These are phyloP conservation scores for Chromobotia macracanthus DNA, from an alignment of 2,797 vertebrate genomes.

Conservation along the genomic window DNA sequence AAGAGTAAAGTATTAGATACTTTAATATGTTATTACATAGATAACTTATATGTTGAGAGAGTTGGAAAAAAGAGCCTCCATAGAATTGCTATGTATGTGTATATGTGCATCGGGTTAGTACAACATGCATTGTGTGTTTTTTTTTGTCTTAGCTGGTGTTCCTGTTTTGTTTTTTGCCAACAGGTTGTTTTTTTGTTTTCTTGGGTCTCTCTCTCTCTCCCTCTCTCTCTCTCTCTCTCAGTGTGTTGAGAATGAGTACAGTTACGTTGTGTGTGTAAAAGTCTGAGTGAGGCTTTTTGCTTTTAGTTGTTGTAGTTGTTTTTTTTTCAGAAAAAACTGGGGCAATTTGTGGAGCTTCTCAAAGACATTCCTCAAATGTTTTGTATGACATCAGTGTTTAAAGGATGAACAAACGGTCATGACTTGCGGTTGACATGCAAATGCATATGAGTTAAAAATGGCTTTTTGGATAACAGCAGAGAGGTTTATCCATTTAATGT, in stretches of 20 bases:
- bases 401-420: not conserved
- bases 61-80: too few relatives aligned
- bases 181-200: not conserved
- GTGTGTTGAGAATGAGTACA: not conserved
- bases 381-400: not conserved
- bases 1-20: too few relatives aligned
- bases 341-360: not conserved
- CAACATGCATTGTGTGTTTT: not conserved
- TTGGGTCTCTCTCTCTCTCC: too few relatives aligned
- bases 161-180: not conserved
- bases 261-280: not conserved
- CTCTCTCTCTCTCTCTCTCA: not conserved
- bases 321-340: not conserved
- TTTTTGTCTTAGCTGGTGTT: constrained; percentile 10
- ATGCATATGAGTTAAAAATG: not conserved
- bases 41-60: too few relatives aligned
- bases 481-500: not conserved
- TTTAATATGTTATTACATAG: not conserved
- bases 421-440: not conserved
- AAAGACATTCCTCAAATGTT: not conserved
- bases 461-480: not conserved
- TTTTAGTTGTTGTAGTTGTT: not conserved
- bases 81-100: too few relatives aligned
- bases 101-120: too few relatives aligned
- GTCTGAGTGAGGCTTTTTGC: not conserved